phyloP scores from a whole-genome alignment of 2,888 invertebrate species.

The Oligia latruncula region DNA sequence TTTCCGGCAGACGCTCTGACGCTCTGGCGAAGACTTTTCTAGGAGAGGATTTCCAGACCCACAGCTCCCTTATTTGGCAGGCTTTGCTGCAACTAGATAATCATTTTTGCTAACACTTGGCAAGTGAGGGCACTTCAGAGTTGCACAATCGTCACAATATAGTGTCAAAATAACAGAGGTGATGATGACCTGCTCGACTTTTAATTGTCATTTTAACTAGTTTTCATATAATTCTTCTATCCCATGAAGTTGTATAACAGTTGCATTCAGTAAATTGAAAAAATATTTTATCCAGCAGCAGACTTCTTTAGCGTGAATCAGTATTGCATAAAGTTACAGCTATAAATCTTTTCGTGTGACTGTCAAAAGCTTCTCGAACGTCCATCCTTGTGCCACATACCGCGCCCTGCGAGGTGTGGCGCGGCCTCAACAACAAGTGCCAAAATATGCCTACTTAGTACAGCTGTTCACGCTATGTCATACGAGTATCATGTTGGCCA shows the following conservation, averaged over 20 bases:
- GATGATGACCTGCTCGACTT: background rate
- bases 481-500: background rate
- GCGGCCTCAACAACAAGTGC: constrained; percentile 39
- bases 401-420: constrained; percentile 57
- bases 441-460: constrained; percentile 29
- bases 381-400: constrained; percentile 79
- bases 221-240: background rate
- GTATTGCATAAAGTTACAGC: background rate
- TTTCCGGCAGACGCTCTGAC: background rate
- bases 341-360: background rate
- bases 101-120: background rate
- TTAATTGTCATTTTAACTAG: background rate
- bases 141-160: background rate
- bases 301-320: background rate
- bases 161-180: background rate
- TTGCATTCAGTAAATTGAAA: background rate
- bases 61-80: background rate
- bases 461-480: constrained; percentile 8
- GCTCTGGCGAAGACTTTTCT: background rate
- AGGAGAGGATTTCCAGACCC: background rate
- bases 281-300: background rate
- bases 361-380: constrained; percentile 49
- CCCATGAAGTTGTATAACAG: background rate
- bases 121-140: background rate
- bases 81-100: background rate